Conservation (phyloP, 1,140 invertebrate genomes). For the Tetragonula clypearis region DNA sequence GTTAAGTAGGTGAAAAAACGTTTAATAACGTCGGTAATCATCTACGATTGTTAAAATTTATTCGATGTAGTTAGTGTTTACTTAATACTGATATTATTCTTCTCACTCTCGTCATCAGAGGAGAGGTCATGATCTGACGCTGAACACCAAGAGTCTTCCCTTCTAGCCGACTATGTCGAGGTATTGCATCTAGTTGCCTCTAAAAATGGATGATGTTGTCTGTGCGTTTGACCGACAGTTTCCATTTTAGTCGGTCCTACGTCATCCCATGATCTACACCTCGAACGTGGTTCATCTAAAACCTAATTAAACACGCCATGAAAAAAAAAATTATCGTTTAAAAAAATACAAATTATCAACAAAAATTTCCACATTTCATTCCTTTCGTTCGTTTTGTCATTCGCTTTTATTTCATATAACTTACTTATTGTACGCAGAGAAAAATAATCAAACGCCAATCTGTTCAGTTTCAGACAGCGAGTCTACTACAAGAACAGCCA, state of each 20-base stretch:
- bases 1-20: too few species aligned
- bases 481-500: constrained; percentile 84
- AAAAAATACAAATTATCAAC: background rate
- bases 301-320: constrained; percentile 18
- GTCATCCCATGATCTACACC: constrained; percentile 84
- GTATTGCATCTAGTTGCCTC: constrained; percentile 78
- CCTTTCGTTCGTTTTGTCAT: background rate
- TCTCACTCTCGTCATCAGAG: constrained; percentile 85
- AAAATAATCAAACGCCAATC: background rate
- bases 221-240: constrained; percentile 73
- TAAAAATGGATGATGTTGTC: constrained; percentile 72
- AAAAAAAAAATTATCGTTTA: background rate
- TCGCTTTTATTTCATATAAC: background rate
- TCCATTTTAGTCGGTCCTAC: constrained; percentile 80
- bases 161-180: constrained; percentile 81
- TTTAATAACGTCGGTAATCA: background rate
- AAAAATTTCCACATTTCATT: background rate
- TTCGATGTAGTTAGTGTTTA: constrained; percentile 69
- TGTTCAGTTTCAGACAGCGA: constrained; percentile 82
- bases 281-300: constrained; percentile 84
- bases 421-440: background rate
- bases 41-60: background rate
- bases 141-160: constrained; percentile 84
- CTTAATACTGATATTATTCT: constrained; percentile 83
- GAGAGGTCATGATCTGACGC: constrained; percentile 85